A percentile compares a stretch with the other conserved stretches of the same genome.
Evolutionary conservation across 2,797 vertebrate species (phyloP).

Genomic region (Heteromormyrus szaboi): DNA sequence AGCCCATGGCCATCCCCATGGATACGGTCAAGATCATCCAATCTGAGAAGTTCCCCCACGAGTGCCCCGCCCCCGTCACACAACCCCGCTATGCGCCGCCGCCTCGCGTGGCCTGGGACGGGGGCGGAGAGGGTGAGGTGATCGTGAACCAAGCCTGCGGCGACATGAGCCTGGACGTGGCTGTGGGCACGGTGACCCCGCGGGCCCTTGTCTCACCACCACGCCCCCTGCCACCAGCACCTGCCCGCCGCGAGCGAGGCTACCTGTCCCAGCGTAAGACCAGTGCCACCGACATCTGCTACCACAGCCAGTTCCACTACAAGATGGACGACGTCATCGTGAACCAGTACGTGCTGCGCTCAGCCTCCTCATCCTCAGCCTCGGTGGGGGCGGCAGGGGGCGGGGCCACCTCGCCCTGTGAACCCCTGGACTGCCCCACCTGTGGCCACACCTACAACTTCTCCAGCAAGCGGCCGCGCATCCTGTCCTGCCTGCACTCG

Average conservation of each 20-base stretch:
- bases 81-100: slow-evolving; percentile 77
- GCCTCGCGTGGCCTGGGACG: slow-evolving; percentile 84
- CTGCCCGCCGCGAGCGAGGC: slow-evolving; percentile 64
- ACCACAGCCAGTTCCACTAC: slow-evolving; percentile 86
- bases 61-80: slow-evolving; percentile 77
- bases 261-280: slow-evolving; percentile 77
- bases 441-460: slow-evolving; percentile 96
- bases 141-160: slow-evolving; percentile 96
- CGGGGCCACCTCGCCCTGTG: slow-evolving; percentile 70
- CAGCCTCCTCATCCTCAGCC: slow-evolving; percentile 62
- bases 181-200: slow-evolving; percentile 45
- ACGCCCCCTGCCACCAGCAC: slow-evolving; percentile 50
- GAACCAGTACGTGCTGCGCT: slow-evolving; percentile 90
- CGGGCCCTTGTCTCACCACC: slow-evolving; percentile 52
- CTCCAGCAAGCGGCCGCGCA: slow-evolving; percentile 87
- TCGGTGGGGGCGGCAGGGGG: slow-evolving; percentile 43
- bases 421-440: slow-evolving; percentile 95
- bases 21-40: slow-evolving; percentile 97
- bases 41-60: slow-evolving; percentile 89
- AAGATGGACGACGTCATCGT: slow-evolving; percentile 94
- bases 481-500: slow-evolving; percentile 95
- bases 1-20: slow-evolving; percentile 95
- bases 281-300: slow-evolving; percentile 80
- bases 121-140: slow-evolving; percentile 90
- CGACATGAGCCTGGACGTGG: slow-evolving; percentile 76